Evolutionary conservation across 2,888 invertebrate species (phyloP), one percentile per base, ranked within the genome.

Genomic region (Trissolcus japonicus): DNA sequence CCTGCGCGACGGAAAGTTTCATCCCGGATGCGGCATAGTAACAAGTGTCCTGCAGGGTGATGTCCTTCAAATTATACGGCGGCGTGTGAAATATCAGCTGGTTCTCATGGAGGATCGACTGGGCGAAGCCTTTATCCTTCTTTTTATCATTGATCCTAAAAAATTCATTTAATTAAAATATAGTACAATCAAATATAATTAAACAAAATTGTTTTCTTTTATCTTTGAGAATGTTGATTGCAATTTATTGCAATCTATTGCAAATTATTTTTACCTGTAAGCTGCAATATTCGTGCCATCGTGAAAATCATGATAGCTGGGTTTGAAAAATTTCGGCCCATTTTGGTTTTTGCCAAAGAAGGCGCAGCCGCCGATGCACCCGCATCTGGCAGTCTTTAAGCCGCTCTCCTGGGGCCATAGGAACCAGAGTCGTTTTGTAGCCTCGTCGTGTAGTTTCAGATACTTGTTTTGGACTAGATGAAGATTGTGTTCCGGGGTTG

Each of bases 281-380:
- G 94, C 93, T 2, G 96, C 96, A 68, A 96, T 92, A 84, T 96
- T 96, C 43, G 94, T 92, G 2, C 96, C 96, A 82, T 96, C 96
- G 68, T 93, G 92, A 48, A 95, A 90, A 89, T 96, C 96, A 72
- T 94, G 93, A 25, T 93, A 91, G 78, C 93, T 94, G 0, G 97
- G 96, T 85, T 95, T 95, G 81, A 98, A 95, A 89, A 98, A 98
- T 80, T 93, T 93, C 11, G 93, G 90, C 0, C 98, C 98, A 87
- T 98, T 97, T 84, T 93, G 92, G 89, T 98, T 98, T 65, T 93
- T 94, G 1, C 98, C 99, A 86, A 99, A 99, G 90, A 99, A 99
- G 11, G 92, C 92, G 86, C 98, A 98, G 0, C 98, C 98, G 2
- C 99, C 99, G 35, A 95, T 94, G 88, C 99, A 99, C 0, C 98